phyloP scores from a whole-genome alignment of 2,888 invertebrate genomes.

The Cephus pulcher region DNA sequence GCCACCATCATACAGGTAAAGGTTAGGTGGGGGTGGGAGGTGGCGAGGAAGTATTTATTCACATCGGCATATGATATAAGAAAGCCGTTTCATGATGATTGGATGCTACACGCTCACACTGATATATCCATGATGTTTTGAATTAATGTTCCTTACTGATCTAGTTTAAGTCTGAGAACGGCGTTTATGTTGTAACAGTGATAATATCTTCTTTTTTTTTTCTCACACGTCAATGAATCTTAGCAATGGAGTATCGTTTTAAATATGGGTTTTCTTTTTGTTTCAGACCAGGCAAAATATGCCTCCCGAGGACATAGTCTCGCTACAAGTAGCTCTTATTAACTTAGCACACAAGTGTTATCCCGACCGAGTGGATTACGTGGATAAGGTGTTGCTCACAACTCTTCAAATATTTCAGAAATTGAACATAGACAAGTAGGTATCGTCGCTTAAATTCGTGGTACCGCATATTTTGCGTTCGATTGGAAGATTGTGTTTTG shows the following conservation, averaged over 20 bases:
- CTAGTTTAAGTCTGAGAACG: constrained; percentile 63
- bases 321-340: constrained; percentile 93
- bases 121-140: constrained; percentile 33
- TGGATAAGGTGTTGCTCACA: constrained; percentile 93
- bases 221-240: constrained; percentile 26
- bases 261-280: constrained; percentile 17
- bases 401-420: constrained; percentile 92
- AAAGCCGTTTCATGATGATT: constrained; percentile 47
- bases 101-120: constrained; percentile 42
- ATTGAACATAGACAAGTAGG: constrained; percentile 84
- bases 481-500: constrained; percentile 5
- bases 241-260: constrained; percentile 12
- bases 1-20: constrained; percentile 90
- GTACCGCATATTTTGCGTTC: too few relatives aligned
- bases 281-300: constrained; percentile 90
- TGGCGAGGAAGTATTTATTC: background rate
- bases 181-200: background rate
- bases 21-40: too few relatives aligned
- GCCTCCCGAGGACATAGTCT: constrained; percentile 95
- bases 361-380: constrained; percentile 92
- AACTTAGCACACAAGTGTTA: constrained; percentile 97
- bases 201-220: background rate
- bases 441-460: constrained; percentile 19
- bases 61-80: background rate
- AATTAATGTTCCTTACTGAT: constrained; percentile 47